Base-by-base conservation (phyloP, 2,888 invertebrate genomes). In the Caenorhabditis virilis region DNA sequence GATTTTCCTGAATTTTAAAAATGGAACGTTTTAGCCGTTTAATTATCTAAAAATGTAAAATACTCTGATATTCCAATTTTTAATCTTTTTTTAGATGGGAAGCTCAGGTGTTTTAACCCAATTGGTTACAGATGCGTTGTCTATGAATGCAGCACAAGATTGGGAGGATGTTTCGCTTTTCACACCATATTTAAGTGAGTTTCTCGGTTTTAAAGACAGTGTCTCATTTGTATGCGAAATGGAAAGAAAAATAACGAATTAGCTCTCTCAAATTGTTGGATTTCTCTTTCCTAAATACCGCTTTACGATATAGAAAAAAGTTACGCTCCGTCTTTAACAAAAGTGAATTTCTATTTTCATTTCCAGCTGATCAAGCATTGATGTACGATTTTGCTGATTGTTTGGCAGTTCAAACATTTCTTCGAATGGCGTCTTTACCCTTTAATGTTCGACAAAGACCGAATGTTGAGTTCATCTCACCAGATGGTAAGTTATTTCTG, bases 401-500 rank as follows among this genome's bases (percentile, higher is more conserved):
- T 79, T 86, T 95, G 18, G 91, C 93, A 2, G 93, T 93, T 0
- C 92, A 94, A 84, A 91, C 94, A 0, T 95, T 91, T 83, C 86
- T 98, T 22, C 91, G 91, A 87, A 95, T 97, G 91, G 92, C 92
- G 82, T 89, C 89, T 54, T 87, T 97, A 0, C 89, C 90, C 0
- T 94, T 90, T 84, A 88, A 88, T 77, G 89, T 93, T 5, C 91
- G 91, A 72, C 89, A 90, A 78, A 87, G 90, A 68, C 89, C 90
- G 78, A 98, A 98, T 86, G 95, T 95, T 0, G 94, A 95, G 82
- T 91, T 91, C 83, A 95, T 97, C 92, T 95, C 95, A 0, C 95
- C 95, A 0, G 91, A 92, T 5, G 70, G 67, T 58, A 41, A 48
- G 13, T 36, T 15, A 41, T 22, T 22, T 13, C 30, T 3, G 11